Evolutionary conservation across 2,888 invertebrate genomes (phyloP), one percentile per base, ranked within the genome.

Genomic region (Polydrusus tereticollis): DNA sequence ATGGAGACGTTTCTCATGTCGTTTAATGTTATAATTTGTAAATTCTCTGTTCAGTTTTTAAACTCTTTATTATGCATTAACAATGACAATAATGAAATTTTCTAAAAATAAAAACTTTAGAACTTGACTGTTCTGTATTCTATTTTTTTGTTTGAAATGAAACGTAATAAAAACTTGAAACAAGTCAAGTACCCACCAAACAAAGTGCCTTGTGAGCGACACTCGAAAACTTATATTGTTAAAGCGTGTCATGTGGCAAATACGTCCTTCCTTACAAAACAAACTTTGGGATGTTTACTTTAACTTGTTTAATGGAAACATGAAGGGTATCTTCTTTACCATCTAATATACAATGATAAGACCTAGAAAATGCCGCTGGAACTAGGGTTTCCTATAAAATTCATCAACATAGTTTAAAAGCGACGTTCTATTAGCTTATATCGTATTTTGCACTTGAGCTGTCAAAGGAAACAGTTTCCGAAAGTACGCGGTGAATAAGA

Each of bases 381-480:
- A 63, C 57, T 55, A 41, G 47, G 64, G 72, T 50, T 72, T 64
- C 38, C 58, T 64, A 47, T 62, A 52, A 68, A 72, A 72, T 68
- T 72, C 64, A 72, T 72, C 68, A 68, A 72, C 72, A 72, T 72
- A 72, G 72, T 72, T 72, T 64, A 23, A 38, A 63, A 72, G 57
- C 72, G 63, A 68, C 33, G 68, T 72, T 47, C 63, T 64, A 67
- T 64, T 72, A 72, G 55, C 47, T 43, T 47, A 63, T 62, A 68
- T 63, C 57, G 72, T 68, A 63, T 68, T 72, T 72, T 57, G 58
- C 72, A 72, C 72, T 72, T 64, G 67, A 72, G 50, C 67, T 72
- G 64, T 72, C 72, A 72, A 72, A 72, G 65, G 45, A 60, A 66
- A 29, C 65, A 43, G 41, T 26, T 33, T 57, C 58, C 21, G 47